A percentile compares a stretch with the other conserved stretches of the same genome.
Conservation (phyloP, 2,113 vertebrate genomes). For the Zingel zingel region DNA sequence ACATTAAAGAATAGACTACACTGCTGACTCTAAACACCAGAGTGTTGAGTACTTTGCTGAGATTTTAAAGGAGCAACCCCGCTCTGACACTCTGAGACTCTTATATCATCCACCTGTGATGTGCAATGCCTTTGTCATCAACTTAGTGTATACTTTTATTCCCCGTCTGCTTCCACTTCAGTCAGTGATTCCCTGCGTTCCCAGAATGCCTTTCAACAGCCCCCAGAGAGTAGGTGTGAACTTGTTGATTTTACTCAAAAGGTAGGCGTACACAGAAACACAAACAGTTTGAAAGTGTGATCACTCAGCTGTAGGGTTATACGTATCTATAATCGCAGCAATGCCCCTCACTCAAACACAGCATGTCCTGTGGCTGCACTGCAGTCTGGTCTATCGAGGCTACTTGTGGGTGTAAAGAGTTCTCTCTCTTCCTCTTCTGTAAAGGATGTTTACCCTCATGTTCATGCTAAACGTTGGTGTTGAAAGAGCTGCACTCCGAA, state of each 20-base stretch:
- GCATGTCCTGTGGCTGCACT: slow-evolving; percentile 20
- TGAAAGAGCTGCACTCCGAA: not conserved
- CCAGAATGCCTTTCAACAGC: slow-evolving; percentile 67
- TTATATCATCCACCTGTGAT: slow-evolving; percentile 47
- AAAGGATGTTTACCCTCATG: not conserved
- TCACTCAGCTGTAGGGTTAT: slow-evolving; percentile 40
- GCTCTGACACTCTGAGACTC: slow-evolving; percentile 3
- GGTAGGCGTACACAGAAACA: slow-evolving; percentile 57
- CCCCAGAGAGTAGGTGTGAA: slow-evolving; percentile 60
- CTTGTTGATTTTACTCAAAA: slow-evolving; percentile 59
- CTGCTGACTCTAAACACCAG: not conserved
- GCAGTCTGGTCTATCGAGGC: not conserved
- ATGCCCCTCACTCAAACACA: slow-evolving; percentile 11
- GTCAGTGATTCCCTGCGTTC: slow-evolving; percentile 53
- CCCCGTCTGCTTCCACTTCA: slow-evolving; percentile 44
- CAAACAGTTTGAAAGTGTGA: slow-evolving; percentile 47
- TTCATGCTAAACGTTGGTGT: not conserved
- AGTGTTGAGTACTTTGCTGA: not conserved
- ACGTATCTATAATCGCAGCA: slow-evolving; percentile 15
- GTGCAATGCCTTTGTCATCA: slow-evolving; percentile 48
- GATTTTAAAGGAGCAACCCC: not conserved
- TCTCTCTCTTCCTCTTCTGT: not conserved
- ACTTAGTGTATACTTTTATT: slow-evolving; percentile 7
- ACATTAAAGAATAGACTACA: not conserved
- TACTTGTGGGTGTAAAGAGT: not conserved